Percentiles rank a stretch among this genome's conserved stretches.
Conservation (phyloP, 2,888 invertebrate species). For the Ichneumoninae sp. region DNA sequence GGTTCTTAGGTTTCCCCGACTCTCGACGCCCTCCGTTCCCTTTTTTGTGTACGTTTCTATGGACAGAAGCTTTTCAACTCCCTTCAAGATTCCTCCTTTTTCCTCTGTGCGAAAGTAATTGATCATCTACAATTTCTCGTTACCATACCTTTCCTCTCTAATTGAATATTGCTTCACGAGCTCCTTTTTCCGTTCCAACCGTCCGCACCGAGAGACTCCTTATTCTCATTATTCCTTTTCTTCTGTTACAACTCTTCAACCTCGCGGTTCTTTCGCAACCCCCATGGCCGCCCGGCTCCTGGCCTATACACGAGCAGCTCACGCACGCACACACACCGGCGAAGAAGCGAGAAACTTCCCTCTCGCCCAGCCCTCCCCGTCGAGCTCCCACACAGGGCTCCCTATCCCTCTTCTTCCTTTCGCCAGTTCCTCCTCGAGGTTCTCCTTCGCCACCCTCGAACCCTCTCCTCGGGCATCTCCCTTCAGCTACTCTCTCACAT, state of each 20-base stretch:
- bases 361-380: constrained; percentile 58
- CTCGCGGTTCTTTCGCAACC: constrained; percentile 1
- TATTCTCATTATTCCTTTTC: constrained; percentile 1
- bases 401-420: constrained; percentile 72
- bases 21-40: background rate
- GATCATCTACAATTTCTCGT: constrained; percentile 36
- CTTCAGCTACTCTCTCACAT: constrained; percentile 50
- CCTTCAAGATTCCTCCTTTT: background rate
- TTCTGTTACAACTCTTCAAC: background rate
- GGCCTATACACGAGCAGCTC: background rate
- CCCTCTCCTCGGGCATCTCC: constrained; percentile 41
- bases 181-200: constrained; percentile 29
- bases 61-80: constrained; percentile 4
- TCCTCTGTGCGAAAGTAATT: constrained; percentile 36
- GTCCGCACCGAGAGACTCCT: constrained; percentile 5
- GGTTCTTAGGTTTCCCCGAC: background rate
- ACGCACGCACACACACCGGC: constrained; percentile 9
- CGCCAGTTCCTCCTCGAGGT: constrained; percentile 58
- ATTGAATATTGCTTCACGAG: constrained; percentile 57
- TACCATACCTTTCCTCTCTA: constrained; percentile 27
- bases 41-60: background rate
- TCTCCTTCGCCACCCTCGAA: constrained; percentile 51
- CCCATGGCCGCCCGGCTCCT: background rate
- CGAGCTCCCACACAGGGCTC: constrained; percentile 53
- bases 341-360: constrained; percentile 74